A percentile compares a stretch with the other conserved stretches of the same genome.
phyloP scores from a whole-genome alignment of 35 echinoderm and acorn worm species.

The Stichopus chloronotus region DNA sequence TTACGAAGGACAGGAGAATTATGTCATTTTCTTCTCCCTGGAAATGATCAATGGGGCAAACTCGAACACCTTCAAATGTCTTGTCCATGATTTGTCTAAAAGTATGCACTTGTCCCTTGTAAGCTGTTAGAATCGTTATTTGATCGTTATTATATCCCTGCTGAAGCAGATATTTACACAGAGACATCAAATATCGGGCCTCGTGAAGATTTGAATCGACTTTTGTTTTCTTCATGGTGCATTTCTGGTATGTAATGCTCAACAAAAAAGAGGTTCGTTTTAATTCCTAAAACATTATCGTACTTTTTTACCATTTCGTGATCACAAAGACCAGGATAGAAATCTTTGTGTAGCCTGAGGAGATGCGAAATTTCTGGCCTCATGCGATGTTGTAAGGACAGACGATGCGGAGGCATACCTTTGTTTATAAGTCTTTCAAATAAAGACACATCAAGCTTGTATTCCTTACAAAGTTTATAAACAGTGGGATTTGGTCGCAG shows the following conservation, averaged over 20 bases:
- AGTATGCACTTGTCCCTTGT: conserved; percentile 54
- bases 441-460: conserved; percentile 79
- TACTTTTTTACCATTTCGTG: conserved; percentile 63
- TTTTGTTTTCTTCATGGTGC: conserved; percentile 62
- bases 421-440: conserved; percentile 93
- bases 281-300: conserved; percentile 60
- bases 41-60: conserved; percentile 73
- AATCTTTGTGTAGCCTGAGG: conserved; percentile 58
- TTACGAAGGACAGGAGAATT: conserved; percentile 81
- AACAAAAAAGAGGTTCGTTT: conserved; percentile 80
- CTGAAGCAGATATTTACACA: conserved; percentile 80
- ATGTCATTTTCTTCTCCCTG: conserved; percentile 92
- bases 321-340: conserved; percentile 61
- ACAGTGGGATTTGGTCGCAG: conserved; percentile 85
- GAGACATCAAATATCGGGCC: conserved; percentile 65
- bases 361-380: conserved; percentile 77
- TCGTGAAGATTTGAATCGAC: conserved; percentile 84
- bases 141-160: conserved; percentile 63
- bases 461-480: conserved; percentile 74
- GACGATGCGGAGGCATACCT: conserved; percentile 59
- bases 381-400: conserved; percentile 84
- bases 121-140: conserved; percentile 87
- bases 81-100: conserved; percentile 55
- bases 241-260: conserved; percentile 70
- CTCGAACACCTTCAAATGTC: conserved; percentile 61